Evolutionary conservation across 2,113 vertebrate genomes (phyloP).

Genomic region (Platycercus adscitus): DNA sequence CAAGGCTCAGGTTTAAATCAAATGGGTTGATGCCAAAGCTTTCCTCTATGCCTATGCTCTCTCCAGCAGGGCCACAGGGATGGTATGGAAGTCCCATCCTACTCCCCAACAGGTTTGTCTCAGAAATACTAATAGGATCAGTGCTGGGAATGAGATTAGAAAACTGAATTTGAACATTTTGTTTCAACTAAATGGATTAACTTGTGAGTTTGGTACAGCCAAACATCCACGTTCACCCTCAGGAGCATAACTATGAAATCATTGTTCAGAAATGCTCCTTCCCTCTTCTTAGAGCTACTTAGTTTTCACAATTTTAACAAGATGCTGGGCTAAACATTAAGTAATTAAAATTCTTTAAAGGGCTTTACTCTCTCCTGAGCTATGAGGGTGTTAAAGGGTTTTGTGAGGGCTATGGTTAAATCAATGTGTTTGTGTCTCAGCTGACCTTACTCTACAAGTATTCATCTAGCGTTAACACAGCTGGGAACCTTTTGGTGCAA

Average conservation of each 20-base stretch:
- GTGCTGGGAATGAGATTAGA: slow-evolving; percentile 44
- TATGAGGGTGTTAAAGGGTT: not conserved
- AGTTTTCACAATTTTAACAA: slow-evolving; percentile 17
- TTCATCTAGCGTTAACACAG: not conserved
- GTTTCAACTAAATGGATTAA: slow-evolving; percentile 60
- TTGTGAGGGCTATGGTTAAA: not conserved
- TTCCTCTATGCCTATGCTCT: not conserved
- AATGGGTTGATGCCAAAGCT: not conserved
- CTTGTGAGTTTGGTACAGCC: not conserved
- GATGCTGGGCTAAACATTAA: slow-evolving; percentile 10
- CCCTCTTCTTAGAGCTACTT: slow-evolving; percentile 29
- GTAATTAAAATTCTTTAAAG: slow-evolving; percentile 29
- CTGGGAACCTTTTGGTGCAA: not conserved
- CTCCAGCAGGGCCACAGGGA: not conserved
- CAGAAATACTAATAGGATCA: slow-evolving; percentile 51
- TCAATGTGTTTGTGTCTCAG: not conserved
- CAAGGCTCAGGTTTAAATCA: not conserved
- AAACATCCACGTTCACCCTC: not conserved
- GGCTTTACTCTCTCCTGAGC: not conserved
- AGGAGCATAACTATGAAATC: slow-evolving; percentile 1
- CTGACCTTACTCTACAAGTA: not conserved
- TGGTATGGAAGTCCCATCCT: not conserved
- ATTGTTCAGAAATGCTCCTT: slow-evolving; percentile 48
- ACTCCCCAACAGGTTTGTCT: not conserved
- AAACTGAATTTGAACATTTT: slow-evolving; percentile 59